Conservation (phyloP, 2,888 invertebrate genomes). For the Danaus chrysippus region DNA sequence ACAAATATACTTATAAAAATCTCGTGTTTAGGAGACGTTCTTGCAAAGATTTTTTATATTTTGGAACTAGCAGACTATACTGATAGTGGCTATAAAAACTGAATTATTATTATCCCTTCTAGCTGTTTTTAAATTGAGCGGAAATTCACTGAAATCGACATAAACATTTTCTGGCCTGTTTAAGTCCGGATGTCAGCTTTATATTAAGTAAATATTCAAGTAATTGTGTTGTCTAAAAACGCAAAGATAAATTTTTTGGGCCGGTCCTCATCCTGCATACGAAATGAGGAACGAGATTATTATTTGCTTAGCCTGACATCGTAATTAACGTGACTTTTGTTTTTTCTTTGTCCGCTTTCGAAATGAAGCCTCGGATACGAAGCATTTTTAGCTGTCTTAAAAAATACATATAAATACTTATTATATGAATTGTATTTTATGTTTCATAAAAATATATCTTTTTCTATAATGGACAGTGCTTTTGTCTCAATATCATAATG, state of each 20-base stretch:
- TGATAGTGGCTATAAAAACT: not conserved
- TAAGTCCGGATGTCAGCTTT: slow-evolving; percentile 43
- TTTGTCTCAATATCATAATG: too few relatives aligned
- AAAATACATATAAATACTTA: not conserved
- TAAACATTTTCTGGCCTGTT: slow-evolving; percentile 50
- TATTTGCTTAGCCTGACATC: slow-evolving; percentile 71
- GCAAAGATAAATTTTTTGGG: slow-evolving; percentile 63
- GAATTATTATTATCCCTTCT: not conserved
- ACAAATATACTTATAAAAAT: too few relatives aligned
- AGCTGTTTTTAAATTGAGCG: slow-evolving; percentile 2
- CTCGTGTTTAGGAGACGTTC: not conserved
- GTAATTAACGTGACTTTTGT: slow-evolving; percentile 67
- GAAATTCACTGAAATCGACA: slow-evolving; percentile 10
- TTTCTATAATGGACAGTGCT: not conserved
- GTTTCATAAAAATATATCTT: not conserved
- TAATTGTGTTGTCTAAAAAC: slow-evolving; percentile 70
- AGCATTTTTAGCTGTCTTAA: not conserved
- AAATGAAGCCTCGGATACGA: slow-evolving; percentile 16
- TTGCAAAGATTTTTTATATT: not conserved
- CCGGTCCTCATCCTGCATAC: slow-evolving; percentile 60
- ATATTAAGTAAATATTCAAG: slow-evolving; percentile 69
- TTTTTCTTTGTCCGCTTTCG: slow-evolving; percentile 54
- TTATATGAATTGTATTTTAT: not conserved
- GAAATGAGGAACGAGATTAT: slow-evolving; percentile 69
- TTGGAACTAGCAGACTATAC: not conserved